These are phyloP conservation scores for Sus cebifrons DNA, from an alignment of 2,797 vertebrate genomes.

Conservation along the genomic window DNA sequence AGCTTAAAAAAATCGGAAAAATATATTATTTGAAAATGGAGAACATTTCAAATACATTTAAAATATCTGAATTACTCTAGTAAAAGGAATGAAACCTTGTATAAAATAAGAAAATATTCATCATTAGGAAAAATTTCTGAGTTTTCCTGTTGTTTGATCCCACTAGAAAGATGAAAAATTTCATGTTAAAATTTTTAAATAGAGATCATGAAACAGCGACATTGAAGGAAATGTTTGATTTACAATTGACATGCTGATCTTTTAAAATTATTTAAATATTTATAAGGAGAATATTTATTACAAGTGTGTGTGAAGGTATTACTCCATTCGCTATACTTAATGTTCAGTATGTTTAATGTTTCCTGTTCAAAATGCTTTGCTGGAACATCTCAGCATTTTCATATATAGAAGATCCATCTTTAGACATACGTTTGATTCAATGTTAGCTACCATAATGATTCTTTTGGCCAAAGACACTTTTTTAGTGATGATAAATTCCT, in stretches of 20 bases:
- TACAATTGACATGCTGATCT: neutral
- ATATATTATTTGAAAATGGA: neutral
- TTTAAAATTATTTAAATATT: slow-evolving; percentile 13
- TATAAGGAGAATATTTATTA: neutral
- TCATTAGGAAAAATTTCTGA: neutral
- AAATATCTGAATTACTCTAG: neutral
- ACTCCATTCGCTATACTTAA: neutral
- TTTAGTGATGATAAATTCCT: neutral
- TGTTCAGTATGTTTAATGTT: neutral
- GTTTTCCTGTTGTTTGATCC: neutral
- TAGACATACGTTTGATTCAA: neutral
- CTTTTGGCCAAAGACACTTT: neutral
- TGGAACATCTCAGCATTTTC: neutral
- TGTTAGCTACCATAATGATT: too few relatives aligned
- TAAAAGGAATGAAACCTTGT: neutral
- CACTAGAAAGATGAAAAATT: neutral
- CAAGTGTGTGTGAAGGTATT: neutral
- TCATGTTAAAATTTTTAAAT: neutral
- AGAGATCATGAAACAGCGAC: neutral
- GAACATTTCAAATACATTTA: neutral
- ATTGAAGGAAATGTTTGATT: neutral
- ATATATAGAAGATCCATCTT: neutral
- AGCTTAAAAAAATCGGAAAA: slow-evolving; percentile 20
- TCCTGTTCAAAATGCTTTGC: neutral
- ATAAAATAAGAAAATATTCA: neutral